Conservation (phyloP, 2,888 invertebrate species). For the Ectropis crepuscularia region DNA sequence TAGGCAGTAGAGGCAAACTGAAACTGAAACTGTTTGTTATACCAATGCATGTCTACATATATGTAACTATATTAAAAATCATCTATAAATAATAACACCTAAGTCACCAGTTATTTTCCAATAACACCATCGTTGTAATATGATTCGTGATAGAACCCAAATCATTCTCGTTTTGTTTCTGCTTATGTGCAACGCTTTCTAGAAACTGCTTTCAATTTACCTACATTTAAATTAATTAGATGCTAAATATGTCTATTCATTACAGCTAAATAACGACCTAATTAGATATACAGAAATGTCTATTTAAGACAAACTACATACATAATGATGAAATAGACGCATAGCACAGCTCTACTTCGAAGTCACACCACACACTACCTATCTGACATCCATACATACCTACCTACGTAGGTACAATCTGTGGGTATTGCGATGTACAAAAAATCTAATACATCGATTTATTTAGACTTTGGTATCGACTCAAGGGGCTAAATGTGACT, state of each 20-base stretch:
- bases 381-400: no score
- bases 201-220: constrained; percentile 23
- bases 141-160: constrained; percentile 27
- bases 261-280: constrained; percentile 15
- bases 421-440: no score
- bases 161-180: constrained; percentile 19
- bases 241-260: constrained; percentile 19
- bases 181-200: constrained; percentile 26
- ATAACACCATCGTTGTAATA: background rate
- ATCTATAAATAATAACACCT: background rate
- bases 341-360: no score
- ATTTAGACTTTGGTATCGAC: no score
- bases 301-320: constrained; percentile 30
- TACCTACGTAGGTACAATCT: no score
- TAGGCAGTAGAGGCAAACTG: no score
- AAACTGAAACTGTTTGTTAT: no score
- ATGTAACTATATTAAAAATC: background rate
- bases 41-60: no score
- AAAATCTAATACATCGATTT: no score
- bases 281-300: constrained; percentile 28
- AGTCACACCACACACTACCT: no score
- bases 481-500: no score
- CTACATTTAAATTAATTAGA: constrained; percentile 11
- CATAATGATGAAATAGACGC: constrained; percentile 39
- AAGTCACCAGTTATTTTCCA: background rate